Evolutionary conservation across 2,888 invertebrate genomes (phyloP), one percentile per base, ranked within the genome.

Genomic region (Agriopis marginaria): DNA sequence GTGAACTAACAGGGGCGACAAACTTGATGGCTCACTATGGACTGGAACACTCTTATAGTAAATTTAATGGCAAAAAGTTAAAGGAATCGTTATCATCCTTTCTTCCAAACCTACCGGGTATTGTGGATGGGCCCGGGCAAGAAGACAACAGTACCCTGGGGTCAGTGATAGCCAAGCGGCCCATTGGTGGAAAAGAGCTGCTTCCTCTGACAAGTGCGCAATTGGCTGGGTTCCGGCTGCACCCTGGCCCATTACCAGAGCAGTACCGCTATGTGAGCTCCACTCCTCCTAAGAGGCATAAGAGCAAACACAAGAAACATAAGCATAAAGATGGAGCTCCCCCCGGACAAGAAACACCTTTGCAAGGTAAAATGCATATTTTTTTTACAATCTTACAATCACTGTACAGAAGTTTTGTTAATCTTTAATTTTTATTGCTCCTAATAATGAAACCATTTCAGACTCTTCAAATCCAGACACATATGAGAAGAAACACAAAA

Each of bases 1-100:
- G 97, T 89, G 98, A 98, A 92, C 93, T 98, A 80, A 99, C 99
- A 73, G 99, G 99, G 75, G 98, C 99, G 83, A 98, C 97, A 79
- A 99, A 99, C 95, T 96, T 99, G 91, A 99, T 99, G 98, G 97
- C 97, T 85, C 97, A 98, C 95, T 98, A 99, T 96, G 98, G 98
- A 78, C 95, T 99, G 75, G 99, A 99, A 93, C 99, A 99, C 93
- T 98, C 99, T 23, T 98, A 99, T 91, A 99, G 98, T 93, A 99
- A 99, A 95, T 99, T 99, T 93, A 99, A 98, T 94, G 99, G 98
- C 63, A 98, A 99, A 86, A 99, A 99, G 92, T 95, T 98, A 14
- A 98, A 99, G 88, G 99, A 99, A 89, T 98, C 98, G 68, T 93
- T 99, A 70, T 98, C 99, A 51, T 98, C 99, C 12, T 99, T 99